phyloP scores from a whole-genome alignment of 2,797 vertebrate species.

The Cheirogaleus major region DNA sequence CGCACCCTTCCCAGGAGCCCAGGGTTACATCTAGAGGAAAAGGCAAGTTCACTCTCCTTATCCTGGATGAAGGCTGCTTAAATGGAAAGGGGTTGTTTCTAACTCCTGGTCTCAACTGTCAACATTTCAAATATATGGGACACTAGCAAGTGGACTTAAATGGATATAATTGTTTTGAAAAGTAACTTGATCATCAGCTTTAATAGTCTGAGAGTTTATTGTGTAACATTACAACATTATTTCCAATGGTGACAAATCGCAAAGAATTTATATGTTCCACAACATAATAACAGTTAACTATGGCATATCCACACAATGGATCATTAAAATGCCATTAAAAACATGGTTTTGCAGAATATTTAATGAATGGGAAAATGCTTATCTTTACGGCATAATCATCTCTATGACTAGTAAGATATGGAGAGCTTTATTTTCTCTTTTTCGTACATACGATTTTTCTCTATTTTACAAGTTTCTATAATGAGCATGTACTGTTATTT shows the following conservation, averaged over 20 bases:
- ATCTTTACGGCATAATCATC: background rate
- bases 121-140: slow-evolving; percentile 4
- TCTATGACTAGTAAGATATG: background rate
- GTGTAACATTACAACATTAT: background rate
- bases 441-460: background rate
- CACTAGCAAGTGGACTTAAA: background rate
- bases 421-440: background rate
- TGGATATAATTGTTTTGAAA: slow-evolving; percentile 27
- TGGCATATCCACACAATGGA: background rate
- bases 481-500: background rate
- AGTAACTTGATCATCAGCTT: slow-evolving; percentile 52
- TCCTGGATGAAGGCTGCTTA: background rate
- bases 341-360: slow-evolving; percentile 41
- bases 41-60: background rate
- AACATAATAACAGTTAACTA: background rate
- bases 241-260: background rate
- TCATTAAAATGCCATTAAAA: slow-evolving; percentile 22
- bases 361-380: slow-evolving; percentile 27
- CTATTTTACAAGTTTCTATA: slow-evolving; percentile 30
- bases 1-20: background rate
- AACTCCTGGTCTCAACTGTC: slow-evolving; percentile 15
- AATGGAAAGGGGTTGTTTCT: background rate
- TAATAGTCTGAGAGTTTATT: slow-evolving; percentile 20
- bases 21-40: background rate
- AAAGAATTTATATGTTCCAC: slow-evolving; percentile 20